Evolutionary conservation across 1,140 invertebrate genomes (phyloP), one percentile per base, ranked within the genome.

Genomic region (Oncopodura yosiiana): DNA sequence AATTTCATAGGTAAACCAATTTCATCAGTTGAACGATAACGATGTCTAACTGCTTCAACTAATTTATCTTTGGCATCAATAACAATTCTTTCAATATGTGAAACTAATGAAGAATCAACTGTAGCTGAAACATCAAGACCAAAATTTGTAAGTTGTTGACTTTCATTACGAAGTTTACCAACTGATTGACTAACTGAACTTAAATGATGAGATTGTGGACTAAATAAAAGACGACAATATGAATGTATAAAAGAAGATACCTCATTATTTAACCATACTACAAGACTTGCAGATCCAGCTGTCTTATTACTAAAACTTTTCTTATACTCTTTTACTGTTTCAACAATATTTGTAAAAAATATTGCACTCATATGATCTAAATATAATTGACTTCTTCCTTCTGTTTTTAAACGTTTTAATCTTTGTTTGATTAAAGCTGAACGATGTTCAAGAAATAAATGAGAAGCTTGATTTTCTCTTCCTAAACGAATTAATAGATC

Each of bases 221-320:
- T 86, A 69, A 99, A 94, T 18, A 96, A 83, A 71, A 96, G 91
- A 80, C 92, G 64, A 80, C 82, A 69, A 84, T 84, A 80, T 80
- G 86, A 71, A 75, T 82, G 69, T 76, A 89, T 67, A 86, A 83
- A 73, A 80, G 77, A 66, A 68, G 82, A 82, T 39, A 97, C 71
- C 73, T 98, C 91, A 58, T 81, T 77, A 63, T 84, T 87, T 56
- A 84, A 82, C 93, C 93, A 96, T 1, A 94, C 84, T 57, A 93
- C 80, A 61, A 94, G 83, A 58, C 86, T 89, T 86, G 67, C 83
- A 53, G 76, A 81, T 74, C 81, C 85, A 64, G 77, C 81, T 64
- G 78, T 79, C 65, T 77, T 76, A 49, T 82, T 74, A 30, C 84
- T 80, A 70, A 94, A 94, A 34, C 85, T 81, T 66, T 81, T 78